Conservation (phyloP, 2,113 vertebrate genomes). For the Equus przewalskii region DNA sequence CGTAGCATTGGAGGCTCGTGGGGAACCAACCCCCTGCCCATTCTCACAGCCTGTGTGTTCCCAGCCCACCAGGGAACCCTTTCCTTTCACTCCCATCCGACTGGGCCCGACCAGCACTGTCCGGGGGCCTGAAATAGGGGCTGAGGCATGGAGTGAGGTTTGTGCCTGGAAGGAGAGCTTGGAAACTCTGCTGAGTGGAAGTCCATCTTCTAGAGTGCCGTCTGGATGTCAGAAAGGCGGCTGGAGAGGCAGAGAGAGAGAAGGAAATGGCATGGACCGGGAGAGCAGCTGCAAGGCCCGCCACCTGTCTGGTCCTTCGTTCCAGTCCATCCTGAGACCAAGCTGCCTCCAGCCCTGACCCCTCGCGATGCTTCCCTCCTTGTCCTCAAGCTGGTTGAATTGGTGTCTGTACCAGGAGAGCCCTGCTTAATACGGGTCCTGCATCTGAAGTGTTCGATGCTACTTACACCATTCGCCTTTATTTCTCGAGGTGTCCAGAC, state of each 20-base stretch:
- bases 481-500: not conserved
- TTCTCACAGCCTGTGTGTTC: not conserved
- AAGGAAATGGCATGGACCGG: not conserved
- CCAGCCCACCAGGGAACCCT: not conserved
- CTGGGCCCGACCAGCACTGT: not conserved
- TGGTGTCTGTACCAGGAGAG: not conserved
- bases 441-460: not conserved
- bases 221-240: not conserved
- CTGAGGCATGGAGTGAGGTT: not conserved
- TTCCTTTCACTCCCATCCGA: not conserved
- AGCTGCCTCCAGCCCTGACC: not conserved
- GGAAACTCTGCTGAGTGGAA: fast-evolving
- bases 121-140: fast-evolving
- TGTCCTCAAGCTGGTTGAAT: too few relatives aligned
- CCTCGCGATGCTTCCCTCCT: too few relatives aligned
- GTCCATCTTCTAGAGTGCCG: fast-evolving
- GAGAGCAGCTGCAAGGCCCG: too few relatives aligned
- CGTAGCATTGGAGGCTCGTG: not conserved
- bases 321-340: not conserved
- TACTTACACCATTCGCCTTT: too few relatives aligned
- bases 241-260: not conserved
- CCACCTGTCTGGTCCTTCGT: too few relatives aligned
- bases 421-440: not conserved
- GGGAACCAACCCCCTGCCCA: not conserved
- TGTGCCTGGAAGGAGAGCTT: fast-evolving